Evolutionary conservation across 2,113 vertebrate genomes (phyloP), one percentile per base, ranked within the genome.

Genomic region (Cepphus grylle): DNA sequence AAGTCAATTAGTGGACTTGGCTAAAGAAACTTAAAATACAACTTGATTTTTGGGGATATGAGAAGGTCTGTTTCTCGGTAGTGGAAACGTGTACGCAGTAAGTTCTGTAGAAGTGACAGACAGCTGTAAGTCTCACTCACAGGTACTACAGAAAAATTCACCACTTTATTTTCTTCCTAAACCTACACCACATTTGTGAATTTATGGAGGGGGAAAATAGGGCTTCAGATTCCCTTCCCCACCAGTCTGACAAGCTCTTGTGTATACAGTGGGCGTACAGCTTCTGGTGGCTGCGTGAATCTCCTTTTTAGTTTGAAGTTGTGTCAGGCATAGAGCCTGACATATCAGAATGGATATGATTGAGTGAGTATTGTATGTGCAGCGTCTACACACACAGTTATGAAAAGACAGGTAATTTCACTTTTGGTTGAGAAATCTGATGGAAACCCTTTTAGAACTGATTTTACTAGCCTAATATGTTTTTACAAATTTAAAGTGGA

Each of bases 1-100:
- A 82, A 88, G 66, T 92, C 61, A 93, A 8, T 91, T 94, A 82
- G 81, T 65, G 36, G 65, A 43, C 40, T 82, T 88, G 42, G 77
- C 47, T 95, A 81, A 77, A 15, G 22, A 95, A 93, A 65, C 27
- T 47, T 74, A 59, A 80, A 88, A 63, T 73, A 63, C 2, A 0
- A 12, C 47, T 89, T 95, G 27, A n/a, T 55, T 55, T 81, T 32
- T 3, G 21, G n/a, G 47, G 16, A 58, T 58, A 21, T 40, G 56
- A 82, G 32, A 30, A 81, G 19, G 9, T 81, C 50, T 65, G 20
- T 12, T 34, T 71, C 56, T 91, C 40, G 16, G 2, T 40, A 55
- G 27, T 43, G 26, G 30, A 78, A 89, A 74, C 14, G 19, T 45
- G 7, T 52, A 20, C 5, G 22, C 15, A 52, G 29, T 62, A 53